These are phyloP conservation scores for Apus apus DNA, from an alignment of 2,113 vertebrate genomes.

Conservation along the genomic window DNA sequence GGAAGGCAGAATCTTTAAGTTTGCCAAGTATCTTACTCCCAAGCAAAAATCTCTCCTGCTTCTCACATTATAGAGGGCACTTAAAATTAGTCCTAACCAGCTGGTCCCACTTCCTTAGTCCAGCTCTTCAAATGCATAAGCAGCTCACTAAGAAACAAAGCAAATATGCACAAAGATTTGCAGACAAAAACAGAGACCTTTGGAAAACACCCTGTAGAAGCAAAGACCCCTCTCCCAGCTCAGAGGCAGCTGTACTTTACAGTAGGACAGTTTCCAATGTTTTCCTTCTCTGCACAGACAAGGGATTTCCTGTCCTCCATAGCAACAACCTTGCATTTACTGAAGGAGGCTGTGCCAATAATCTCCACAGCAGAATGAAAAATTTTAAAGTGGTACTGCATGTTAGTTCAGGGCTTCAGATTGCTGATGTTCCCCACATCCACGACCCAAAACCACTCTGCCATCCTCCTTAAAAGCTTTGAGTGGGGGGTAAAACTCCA, in stretches of 20 bases:
- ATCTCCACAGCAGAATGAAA: conserved; percentile 20
- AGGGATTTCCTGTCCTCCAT: conserved; percentile 74
- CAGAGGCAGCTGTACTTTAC: conserved; percentile 39
- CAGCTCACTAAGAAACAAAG: background rate
- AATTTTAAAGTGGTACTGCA: conserved; percentile 43
- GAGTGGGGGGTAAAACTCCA: background rate
- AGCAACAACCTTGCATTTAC: conserved; percentile 41
- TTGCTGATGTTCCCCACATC: background rate
- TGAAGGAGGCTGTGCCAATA: conserved; percentile 37
- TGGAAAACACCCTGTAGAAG: background rate
- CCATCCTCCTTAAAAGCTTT: background rate
- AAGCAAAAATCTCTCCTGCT: background rate
- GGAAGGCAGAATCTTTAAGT: background rate
- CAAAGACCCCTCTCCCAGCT: conserved; percentile 6
- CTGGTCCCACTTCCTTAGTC: background rate
- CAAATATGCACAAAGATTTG: background rate
- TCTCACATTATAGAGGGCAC: conserved; percentile 12
- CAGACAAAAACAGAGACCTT: background rate
- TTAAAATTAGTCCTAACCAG: conserved; percentile 25
- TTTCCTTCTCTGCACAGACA: conserved; percentile 42
- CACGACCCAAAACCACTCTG: background rate
- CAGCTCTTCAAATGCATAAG: background rate
- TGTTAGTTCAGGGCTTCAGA: background rate
- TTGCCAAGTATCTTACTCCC: background rate
- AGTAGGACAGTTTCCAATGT: conserved; percentile 51